Conservation (phyloP, 2,797 vertebrate species). For the Microchirus variegatus region DNA sequence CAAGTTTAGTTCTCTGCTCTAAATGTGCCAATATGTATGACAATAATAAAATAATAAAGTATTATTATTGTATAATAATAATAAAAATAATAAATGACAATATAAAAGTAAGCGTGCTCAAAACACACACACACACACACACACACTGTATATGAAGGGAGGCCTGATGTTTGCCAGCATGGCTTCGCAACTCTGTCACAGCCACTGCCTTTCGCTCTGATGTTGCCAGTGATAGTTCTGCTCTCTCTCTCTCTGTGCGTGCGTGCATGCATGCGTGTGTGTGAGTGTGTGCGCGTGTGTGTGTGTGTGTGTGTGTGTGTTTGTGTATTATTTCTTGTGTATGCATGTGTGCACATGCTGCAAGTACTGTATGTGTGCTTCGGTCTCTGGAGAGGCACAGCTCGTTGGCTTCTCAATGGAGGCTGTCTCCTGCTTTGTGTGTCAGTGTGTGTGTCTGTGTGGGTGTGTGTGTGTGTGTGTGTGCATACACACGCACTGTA, state of each 20-base stretch:
- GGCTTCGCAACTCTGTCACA: conserved; percentile 53
- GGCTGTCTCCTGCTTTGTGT: conserved; percentile 73
- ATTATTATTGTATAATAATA: no score
- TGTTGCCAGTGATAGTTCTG: conserved; percentile 47
- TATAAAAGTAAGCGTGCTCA: no score
- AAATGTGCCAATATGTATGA: no score
- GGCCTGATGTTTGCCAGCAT: conserved; percentile 39
- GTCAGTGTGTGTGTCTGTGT: conserved; percentile 35
- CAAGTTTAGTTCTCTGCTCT: background rate
- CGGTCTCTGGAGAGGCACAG: conserved; percentile 73
- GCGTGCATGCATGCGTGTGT: background rate
- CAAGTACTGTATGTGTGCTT: conserved; percentile 15
- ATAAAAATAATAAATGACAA: no score
- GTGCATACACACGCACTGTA: conserved; percentile 21
- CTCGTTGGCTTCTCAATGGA: conserved; percentile 81
- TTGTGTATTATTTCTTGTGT: background rate
- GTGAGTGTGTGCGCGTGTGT: background rate
- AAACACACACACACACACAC: conserved; percentile 2
- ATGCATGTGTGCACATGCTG: conserved; percentile 13
- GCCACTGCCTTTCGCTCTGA: conserved; percentile 45
- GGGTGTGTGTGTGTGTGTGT: conserved; percentile 18
- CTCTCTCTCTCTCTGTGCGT: background rate
- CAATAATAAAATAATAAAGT: no score
- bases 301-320: conserved; percentile 3
- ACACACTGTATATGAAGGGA: conserved; percentile 16